Base-by-base conservation (phyloP, 2,888 invertebrate genomes). In the Acrobasis consociella region DNA sequence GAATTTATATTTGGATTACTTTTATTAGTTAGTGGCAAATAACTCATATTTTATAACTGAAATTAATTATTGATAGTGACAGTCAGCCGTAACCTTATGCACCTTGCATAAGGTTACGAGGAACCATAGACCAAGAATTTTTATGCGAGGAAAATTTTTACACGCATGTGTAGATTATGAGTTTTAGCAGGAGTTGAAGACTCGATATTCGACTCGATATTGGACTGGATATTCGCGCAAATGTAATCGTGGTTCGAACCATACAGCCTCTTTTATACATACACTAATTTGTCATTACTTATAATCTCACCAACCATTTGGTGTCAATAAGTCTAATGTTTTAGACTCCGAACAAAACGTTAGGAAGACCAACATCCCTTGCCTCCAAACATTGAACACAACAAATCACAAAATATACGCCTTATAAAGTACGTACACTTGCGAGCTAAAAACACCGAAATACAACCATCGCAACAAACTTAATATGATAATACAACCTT, bases 311-410 rank as follows among this genome's bases (percentile, higher is more conserved):
- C 55, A 64, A 64, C 58, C 58, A 62, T 62, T 65, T 65, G 65
- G 63, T 62, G 65, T 62, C 15, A 58, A 38, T 59, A 17, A 10
- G 38, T 53, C 53, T 53, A 53, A 15, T 15, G n/a, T 37, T 13
- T 38, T 53, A 53, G 38, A 42, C 56, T 17, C 16, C 9, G 39
- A 55, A 55, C 55, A 55, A 49, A 52, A 39, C 51, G 49, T 60
- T 52, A 16, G 60, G 60, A 58, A 53, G 53, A 58, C 58, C 58
- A 8, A 49, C 56, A 39, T 46, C 62, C 62, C 31, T 46, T 31
- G 46, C 52, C 39, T 63, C 39, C 37, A 42, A 61, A 52, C 38
- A 58, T 63, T 68, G 66, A 68, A 68, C 68, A 68, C 68, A 68
- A 63, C 64, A 67, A 49, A 63, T 58, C 65, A 63, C 63, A 61